Percentiles rank a stretch among this genome's conserved stretches.
phyloP scores from a whole-genome alignment of 1,140 invertebrate species.

The Aphis gossypii region DNA sequence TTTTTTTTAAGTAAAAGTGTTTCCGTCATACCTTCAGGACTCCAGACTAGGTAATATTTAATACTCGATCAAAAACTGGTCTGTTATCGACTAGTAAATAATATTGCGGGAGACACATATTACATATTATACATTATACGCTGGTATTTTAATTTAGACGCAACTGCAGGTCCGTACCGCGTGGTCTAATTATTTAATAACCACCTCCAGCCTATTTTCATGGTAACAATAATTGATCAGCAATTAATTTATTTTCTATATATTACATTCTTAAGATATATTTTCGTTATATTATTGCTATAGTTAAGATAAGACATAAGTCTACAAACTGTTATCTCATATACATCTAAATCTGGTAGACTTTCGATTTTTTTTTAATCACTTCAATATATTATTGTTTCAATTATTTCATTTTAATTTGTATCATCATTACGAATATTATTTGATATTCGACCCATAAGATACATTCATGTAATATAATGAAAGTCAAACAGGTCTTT shows the following conservation, averaged over 20 bases:
- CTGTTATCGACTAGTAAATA: background rate
- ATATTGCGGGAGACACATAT: background rate
- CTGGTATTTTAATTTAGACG: background rate
- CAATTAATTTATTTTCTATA: background rate
- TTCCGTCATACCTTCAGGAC: background rate
- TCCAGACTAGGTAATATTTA: background rate
- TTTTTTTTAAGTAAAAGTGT: background rate
- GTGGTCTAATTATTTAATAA: background rate
- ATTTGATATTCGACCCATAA: background rate
- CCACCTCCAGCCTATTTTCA: background rate
- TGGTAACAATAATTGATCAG: background rate
- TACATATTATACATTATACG: background rate
- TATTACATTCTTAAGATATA: background rate
- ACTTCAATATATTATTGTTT: background rate
- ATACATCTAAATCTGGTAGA: background rate
- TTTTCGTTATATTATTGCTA: background rate
- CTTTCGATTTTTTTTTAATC: background rate
- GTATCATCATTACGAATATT: background rate
- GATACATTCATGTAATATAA: too few relatives aligned
- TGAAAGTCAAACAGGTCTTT: too few relatives aligned
- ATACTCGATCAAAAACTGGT: background rate
- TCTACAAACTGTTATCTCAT: background rate
- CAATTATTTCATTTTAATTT: background rate
- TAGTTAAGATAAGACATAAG: background rate
- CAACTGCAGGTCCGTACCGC: background rate